phyloP scores from a whole-genome alignment of 2,888 invertebrate species.

The Trichacis sp. region DNA sequence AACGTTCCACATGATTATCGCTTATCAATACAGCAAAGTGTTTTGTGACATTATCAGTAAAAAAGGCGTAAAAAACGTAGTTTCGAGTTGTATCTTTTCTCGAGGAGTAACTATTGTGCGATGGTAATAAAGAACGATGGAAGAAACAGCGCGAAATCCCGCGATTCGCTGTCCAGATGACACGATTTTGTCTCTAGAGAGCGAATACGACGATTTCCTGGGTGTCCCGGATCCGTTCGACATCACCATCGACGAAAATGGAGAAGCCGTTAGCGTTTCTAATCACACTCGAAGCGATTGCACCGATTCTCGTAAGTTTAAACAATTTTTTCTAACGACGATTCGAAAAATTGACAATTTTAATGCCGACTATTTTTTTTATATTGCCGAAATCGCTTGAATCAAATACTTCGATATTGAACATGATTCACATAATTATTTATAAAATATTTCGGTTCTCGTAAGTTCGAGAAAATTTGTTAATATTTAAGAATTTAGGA shows the following conservation, averaged over 20 bases:
- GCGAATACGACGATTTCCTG: conserved; percentile 85
- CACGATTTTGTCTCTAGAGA: conserved; percentile 70
- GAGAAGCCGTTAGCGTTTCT: conserved; percentile 67
- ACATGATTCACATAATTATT: too few species aligned
- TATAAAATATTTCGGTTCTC: too few species aligned
- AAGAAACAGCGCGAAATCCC: conserved; percentile 2
- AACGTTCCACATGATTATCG: neutral
- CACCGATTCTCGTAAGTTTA: conserved; percentile 51
- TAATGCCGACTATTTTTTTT: too few species aligned
- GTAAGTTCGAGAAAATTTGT: too few species aligned
- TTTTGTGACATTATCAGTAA: neutral
- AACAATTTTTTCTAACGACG: neutral
- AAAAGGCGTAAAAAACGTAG: neutral
- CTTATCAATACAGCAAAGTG: neutral
- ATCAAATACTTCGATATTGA: too few species aligned
- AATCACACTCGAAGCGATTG: conserved; percentile 59
- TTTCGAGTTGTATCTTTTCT: neutral
- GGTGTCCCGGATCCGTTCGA: conserved; percentile 83
- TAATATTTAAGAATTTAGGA: too few species aligned
- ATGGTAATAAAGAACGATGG: neutral
- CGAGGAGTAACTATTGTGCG: neutral
- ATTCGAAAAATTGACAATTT: too few species aligned
- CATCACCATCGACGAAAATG: conserved; percentile 65
- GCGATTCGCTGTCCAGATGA: conserved; percentile 18
- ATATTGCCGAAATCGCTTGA: too few species aligned